Percentiles rank a stretch among this genome's conserved stretches.
These are phyloP conservation scores for Picathartes gymnocephalus DNA, from an alignment of 2,113 vertebrate species.

Conservation along the genomic window DNA sequence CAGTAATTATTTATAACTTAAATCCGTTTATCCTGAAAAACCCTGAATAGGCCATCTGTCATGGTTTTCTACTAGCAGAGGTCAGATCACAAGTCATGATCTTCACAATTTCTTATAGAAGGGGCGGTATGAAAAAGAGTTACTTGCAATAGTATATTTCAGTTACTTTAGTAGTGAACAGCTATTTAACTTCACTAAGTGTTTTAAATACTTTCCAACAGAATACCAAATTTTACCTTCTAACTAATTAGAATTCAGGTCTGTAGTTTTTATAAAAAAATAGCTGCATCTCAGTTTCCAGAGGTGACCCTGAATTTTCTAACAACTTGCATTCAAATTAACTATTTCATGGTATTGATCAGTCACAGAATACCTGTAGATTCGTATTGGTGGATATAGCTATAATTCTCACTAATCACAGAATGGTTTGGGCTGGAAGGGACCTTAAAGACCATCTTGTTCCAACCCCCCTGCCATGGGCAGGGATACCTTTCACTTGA, in stretches of 20 bases:
- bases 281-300: neutral
- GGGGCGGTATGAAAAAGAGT: fast-evolving
- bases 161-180: neutral
- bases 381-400: neutral
- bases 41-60: neutral
- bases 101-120: neutral
- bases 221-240: neutral
- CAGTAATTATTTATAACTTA: conserved; percentile 43
- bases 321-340: neutral
- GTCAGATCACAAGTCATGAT: neutral
- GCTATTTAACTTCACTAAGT: neutral
- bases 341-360: neutral
- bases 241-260: neutral
- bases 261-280: neutral
- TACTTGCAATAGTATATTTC: neutral
- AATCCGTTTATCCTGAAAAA: conserved; percentile 44
- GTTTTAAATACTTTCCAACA: neutral
- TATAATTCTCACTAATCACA: neutral
- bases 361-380: neutral
- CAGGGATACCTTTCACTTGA: neutral
- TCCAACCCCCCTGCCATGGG: neutral
- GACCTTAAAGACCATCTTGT: neutral
- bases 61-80: neutral
- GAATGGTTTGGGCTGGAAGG: neutral
- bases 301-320: neutral